Conservation (phyloP, 2,113 vertebrate species). For the Mugil cephalus region DNA sequence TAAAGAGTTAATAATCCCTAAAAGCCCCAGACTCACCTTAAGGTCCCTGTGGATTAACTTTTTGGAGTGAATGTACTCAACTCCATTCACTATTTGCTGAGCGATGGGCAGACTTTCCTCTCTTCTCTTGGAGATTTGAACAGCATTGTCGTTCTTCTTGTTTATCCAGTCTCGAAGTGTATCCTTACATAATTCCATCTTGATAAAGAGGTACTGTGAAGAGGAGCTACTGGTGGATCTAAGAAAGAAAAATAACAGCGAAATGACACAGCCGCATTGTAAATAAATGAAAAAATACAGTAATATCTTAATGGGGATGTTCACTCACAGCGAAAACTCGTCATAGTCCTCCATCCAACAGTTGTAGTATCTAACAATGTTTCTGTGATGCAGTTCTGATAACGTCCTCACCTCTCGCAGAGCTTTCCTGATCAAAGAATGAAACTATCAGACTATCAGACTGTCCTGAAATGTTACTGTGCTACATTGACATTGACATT, state of each 20-base stretch:
- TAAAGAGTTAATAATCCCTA: neutral
- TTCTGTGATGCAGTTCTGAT: conserved; percentile 58
- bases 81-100: conserved; percentile 70
- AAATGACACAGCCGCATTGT: neutral
- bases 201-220: conserved; percentile 72
- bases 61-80: conserved; percentile 71
- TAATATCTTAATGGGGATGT: neutral
- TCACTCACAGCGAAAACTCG: neutral
- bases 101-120: conserved; percentile 49
- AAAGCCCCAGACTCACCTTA: conserved; percentile 55
- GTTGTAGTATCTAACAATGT: conserved; percentile 77
- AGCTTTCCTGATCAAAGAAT: conserved; percentile 66
- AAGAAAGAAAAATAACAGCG: neutral
- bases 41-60: conserved; percentile 76
- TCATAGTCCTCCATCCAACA: conserved; percentile 68
- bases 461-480: neutral
- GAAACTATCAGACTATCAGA: no score
- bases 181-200: conserved; percentile 79
- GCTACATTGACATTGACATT: neutral
- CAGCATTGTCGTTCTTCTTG: conserved; percentile 1
- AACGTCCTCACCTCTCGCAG: conserved; percentile 63
- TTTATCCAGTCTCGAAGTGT: conserved; percentile 73
- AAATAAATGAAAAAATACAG: neutral
- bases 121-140: conserved; percentile 29
- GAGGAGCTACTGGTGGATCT: conserved; percentile 36